Conservation (phyloP, 2,888 invertebrate genomes). For the Lasioglossum villosulum region DNA sequence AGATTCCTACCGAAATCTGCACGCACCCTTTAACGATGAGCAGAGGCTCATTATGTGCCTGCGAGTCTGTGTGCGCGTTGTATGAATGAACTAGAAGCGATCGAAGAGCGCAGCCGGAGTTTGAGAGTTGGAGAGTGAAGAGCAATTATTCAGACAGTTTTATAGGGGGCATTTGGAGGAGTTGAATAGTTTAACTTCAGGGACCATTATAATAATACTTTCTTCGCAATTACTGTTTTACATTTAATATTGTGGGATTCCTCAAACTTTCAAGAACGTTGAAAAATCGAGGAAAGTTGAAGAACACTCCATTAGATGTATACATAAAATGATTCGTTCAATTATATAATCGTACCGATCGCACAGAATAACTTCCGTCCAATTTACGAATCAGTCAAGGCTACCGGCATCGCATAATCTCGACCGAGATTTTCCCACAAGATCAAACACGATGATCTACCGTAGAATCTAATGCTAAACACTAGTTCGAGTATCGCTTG, state of each 20-base stretch:
- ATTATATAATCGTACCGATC: neutral
- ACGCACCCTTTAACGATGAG: neutral
- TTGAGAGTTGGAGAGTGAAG: constrained; percentile 21
- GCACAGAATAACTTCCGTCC: neutral
- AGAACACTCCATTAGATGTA: neutral
- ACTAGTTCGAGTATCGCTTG: neutral
- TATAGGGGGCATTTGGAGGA: constrained; percentile 10
- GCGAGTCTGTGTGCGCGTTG: neutral
- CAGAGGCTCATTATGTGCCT: neutral
- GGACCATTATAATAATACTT: neutral
- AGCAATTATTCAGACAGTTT: constrained; percentile 14
- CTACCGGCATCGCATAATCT: neutral
- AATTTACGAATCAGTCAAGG: neutral
- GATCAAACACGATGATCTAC: neutral
- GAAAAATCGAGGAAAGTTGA: neutral
- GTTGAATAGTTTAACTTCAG: constrained; percentile 9
- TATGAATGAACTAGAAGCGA: constrained; percentile 20
- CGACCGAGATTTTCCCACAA: neutral
- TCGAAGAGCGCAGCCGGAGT: constrained; percentile 19
- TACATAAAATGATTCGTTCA: neutral
- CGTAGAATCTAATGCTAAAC: neutral
- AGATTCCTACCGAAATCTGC: neutral
- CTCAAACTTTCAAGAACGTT: neutral
- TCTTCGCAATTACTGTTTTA: constrained; percentile 4
- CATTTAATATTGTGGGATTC: neutral